phyloP scores from a whole-genome alignment of 2,113 vertebrate genomes.

The Tapirus terrestris region DNA sequence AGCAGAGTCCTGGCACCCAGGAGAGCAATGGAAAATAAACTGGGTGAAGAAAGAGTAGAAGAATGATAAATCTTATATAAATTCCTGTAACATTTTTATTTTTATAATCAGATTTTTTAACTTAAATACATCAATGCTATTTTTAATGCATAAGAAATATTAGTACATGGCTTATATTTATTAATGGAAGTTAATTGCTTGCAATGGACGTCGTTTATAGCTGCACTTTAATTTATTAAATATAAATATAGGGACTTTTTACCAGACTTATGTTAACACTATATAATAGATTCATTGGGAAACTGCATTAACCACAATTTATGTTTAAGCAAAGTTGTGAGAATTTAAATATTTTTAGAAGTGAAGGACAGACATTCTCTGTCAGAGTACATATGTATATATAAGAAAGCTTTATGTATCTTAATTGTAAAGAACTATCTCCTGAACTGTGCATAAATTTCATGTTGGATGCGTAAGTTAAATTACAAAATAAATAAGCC shows the following conservation, averaged over 20 bases:
- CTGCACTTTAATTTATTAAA: not conserved
- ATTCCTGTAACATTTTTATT: not conserved
- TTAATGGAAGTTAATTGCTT: not conserved
- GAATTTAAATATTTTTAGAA: not conserved
- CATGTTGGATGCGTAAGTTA: not conserved
- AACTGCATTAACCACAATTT: not conserved
- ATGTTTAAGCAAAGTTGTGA: not conserved
- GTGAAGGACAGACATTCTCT: not conserved
- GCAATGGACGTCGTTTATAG: not conserved
- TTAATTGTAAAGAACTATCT: not conserved
- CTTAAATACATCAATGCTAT: not conserved
- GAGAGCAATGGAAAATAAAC: not conserved
- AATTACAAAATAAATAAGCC: not conserved
- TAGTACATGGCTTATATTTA: not conserved
- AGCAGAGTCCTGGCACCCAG: rapidly evolving
- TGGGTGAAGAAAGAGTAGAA: not conserved
- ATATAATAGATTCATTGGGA: not conserved
- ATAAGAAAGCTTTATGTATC: not conserved
- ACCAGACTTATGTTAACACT: not conserved
- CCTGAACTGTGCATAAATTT: not conserved
- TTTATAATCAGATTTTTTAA: not conserved
- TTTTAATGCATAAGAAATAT: not conserved
- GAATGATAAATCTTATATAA: not conserved
- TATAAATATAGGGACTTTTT: not conserved
- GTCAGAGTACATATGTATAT: not conserved